These are phyloP conservation scores for Tetraodon nigroviridis DNA, from an alignment of 2,113 vertebrate genomes.

Conservation along the genomic window DNA sequence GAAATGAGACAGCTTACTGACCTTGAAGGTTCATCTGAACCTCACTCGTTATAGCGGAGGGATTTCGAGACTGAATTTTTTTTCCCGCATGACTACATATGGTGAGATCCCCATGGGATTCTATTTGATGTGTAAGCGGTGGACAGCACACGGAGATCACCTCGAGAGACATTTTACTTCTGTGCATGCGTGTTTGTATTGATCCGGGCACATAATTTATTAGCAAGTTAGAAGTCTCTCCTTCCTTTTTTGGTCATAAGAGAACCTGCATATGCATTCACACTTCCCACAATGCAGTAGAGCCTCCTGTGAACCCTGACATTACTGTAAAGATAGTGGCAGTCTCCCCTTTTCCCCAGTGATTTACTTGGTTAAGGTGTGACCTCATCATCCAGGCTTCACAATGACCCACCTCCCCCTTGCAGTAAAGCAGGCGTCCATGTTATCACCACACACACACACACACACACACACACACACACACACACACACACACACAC, in stretches of 20 bases:
- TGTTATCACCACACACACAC: constrained; percentile 58
- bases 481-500: constrained; percentile 7
- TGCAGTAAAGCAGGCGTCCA: constrained; percentile 61
- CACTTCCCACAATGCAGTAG: constrained; percentile 3
- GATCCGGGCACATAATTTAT: constrained; percentile 26
- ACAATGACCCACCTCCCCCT: constrained; percentile 78
- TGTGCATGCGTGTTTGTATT: constrained; percentile 7
- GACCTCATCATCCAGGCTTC: constrained; percentile 87
- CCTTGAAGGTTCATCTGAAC: constrained; percentile 62
- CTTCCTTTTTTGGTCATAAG: constrained; percentile 24
- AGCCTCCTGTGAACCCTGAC: constrained; percentile 25
- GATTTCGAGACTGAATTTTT: constrained; percentile 41
- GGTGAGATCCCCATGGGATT: constrained; percentile 68
- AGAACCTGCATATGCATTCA: not conserved
- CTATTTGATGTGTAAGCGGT: constrained; percentile 71
- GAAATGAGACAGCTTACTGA: constrained; percentile 36
- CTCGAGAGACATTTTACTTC: constrained; percentile 37
- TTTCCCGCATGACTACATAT: constrained; percentile 65
- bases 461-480: constrained; percentile 6
- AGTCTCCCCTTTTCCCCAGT: constrained; percentile 63
- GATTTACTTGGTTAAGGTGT: constrained; percentile 89
- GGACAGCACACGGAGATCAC: constrained; percentile 44
- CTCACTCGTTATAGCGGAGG: constrained; percentile 46
- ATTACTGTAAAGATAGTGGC: constrained; percentile 39
- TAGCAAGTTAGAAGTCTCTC: constrained; percentile 7